phyloP scores from a whole-genome alignment of 2,888 invertebrate species.

The Tineola bisselliella region DNA sequence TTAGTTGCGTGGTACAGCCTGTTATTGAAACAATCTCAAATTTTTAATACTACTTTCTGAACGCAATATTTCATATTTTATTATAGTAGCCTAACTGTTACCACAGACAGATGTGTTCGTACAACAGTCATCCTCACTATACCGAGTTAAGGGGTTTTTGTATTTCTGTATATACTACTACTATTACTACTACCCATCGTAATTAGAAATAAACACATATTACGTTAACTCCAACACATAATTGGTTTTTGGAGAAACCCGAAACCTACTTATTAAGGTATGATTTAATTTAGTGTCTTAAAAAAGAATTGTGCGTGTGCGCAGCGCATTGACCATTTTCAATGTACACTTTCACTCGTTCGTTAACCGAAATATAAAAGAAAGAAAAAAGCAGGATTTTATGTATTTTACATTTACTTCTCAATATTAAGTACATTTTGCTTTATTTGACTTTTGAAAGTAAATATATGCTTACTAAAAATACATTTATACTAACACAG shows the following conservation, averaged over 20 bases:
- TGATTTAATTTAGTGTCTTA: neutral
- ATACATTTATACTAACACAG: too few species aligned
- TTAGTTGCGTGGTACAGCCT: too few species aligned
- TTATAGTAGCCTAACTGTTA: too few species aligned
- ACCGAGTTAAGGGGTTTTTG: too few species aligned
- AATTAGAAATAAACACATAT: neutral
- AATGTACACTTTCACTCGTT: neutral
- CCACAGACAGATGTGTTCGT: too few species aligned
- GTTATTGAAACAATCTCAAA: too few species aligned
- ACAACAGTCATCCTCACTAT: too few species aligned
- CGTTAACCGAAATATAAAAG: conserved; percentile 5
- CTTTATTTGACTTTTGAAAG: too few species aligned
- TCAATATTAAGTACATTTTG: neutral
- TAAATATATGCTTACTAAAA: too few species aligned
- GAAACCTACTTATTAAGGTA: neutral
- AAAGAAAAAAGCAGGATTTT: neutral
- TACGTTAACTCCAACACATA: neutral
- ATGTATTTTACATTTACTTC: neutral
- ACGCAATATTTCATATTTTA: too few species aligned
- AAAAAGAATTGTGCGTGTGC: neutral
- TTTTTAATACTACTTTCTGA: too few species aligned
- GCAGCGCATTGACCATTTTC: neutral
- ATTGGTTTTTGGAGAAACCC: neutral
- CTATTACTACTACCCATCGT: neutral
- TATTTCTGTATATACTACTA: too few species aligned